Conservation (phyloP, 2,797 vertebrate genomes). For the Morelia viridis region DNA sequence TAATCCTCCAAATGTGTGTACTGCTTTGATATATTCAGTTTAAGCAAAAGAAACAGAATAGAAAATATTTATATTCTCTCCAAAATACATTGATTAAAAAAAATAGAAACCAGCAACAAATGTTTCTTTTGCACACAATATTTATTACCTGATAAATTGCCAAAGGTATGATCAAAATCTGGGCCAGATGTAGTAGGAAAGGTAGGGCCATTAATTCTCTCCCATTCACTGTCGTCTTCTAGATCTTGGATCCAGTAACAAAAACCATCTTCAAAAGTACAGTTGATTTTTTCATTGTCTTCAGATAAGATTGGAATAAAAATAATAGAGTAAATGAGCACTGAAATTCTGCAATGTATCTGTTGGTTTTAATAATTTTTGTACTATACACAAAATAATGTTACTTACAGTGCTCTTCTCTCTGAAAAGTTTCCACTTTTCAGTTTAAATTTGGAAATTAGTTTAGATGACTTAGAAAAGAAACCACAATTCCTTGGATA, state of each 20-base stretch:
- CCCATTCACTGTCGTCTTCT: slow-evolving; percentile 80
- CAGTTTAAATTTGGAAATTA: neutral
- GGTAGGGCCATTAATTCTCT: slow-evolving; percentile 68
- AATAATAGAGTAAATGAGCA: neutral
- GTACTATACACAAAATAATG: neutral
- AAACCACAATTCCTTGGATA: neutral
- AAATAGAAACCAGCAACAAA: neutral
- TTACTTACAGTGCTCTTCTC: neutral
- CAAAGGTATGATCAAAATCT: slow-evolving; percentile 84
- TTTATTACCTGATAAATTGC: slow-evolving; percentile 80
- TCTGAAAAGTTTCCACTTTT: neutral
- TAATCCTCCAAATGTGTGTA: neutral
- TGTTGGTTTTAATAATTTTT: neutral
- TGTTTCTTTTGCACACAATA: neutral
- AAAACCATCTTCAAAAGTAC: slow-evolving; percentile 84
- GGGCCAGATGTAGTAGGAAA: slow-evolving; percentile 81
- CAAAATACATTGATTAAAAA: neutral
- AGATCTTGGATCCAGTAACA: slow-evolving; percentile 87
- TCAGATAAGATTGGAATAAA: slow-evolving; percentile 20
- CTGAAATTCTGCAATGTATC: too few relatives aligned
- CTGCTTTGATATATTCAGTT: neutral
- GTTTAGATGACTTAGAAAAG: neutral
- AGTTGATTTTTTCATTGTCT: slow-evolving; percentile 81
- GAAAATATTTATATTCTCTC: neutral
- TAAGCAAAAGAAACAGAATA: neutral